Evolutionary conservation across 2,113 vertebrate genomes (phyloP).

Genomic region (Bungarus multicinctus): DNA sequence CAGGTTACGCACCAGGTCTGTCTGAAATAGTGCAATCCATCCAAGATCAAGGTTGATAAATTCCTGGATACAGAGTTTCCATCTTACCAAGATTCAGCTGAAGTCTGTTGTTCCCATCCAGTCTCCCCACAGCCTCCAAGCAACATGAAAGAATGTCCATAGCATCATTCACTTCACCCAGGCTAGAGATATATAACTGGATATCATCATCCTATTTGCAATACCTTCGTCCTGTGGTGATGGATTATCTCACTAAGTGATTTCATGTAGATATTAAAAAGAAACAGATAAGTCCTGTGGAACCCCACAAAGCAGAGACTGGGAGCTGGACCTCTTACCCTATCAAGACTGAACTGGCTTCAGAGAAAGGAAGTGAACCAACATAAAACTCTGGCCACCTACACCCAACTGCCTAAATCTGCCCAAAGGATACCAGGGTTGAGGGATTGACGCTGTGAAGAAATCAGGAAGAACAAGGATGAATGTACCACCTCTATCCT

Average conservation of each 20-base stretch:
- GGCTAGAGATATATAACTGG: neutral
- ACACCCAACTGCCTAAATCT: neutral
- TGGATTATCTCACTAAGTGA: neutral
- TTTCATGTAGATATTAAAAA: neutral
- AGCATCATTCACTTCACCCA: neutral
- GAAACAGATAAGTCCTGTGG: neutral
- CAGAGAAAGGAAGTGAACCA: neutral
- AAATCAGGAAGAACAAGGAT: neutral
- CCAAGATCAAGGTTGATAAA: neutral
- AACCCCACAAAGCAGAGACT: neutral
- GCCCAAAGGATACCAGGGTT: neutral
- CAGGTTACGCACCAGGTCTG: neutral
- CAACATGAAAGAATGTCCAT: neutral
- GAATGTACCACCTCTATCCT: neutral
- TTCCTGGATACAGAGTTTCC: neutral
- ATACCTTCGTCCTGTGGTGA: neutral
- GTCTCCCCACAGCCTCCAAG: neutral
- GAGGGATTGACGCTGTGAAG: neutral
- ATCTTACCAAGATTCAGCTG: neutral
- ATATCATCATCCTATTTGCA: neutral
- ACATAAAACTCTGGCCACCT: neutral
- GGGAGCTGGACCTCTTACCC: neutral
- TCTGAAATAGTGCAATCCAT: neutral
- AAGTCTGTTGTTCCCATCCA: neutral
- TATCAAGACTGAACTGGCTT: neutral